Conservation (phyloP, 2,888 invertebrate genomes). For the Tenthredo livida region DNA sequence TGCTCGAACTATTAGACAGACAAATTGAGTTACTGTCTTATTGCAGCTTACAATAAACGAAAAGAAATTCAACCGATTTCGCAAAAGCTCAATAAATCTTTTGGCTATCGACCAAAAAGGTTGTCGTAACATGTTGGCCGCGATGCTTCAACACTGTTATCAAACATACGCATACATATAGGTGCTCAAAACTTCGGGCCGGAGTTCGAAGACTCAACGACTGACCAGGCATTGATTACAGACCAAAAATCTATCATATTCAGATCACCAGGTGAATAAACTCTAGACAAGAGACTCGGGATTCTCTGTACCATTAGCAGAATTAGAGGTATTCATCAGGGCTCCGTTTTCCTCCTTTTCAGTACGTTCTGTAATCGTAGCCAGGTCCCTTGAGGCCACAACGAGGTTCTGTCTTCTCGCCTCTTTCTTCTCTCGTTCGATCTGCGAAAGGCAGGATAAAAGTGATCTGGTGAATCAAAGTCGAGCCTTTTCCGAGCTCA, state of each 20-base stretch:
- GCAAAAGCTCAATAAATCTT: slow-evolving; percentile 14
- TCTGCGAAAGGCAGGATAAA: slow-evolving; percentile 62
- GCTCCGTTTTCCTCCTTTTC: slow-evolving; percentile 73
- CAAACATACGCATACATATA: not conserved
- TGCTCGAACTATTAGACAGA: not conserved
- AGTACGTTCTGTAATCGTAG: slow-evolving; percentile 65
- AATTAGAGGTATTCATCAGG: slow-evolving; percentile 66
- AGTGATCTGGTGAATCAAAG: not conserved
- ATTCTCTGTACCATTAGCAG: slow-evolving; percentile 69
- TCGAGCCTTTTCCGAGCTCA: not conserved
- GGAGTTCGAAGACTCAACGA: not conserved
- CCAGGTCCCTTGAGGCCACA: slow-evolving; percentile 67
- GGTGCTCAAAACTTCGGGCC: not conserved
- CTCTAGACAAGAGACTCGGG: slow-evolving; percentile 68
- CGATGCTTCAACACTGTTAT: slow-evolving; percentile 35
- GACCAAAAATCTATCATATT: not conserved
- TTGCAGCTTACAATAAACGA: not conserved
- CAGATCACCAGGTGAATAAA: not conserved
- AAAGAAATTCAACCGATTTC: not conserved
- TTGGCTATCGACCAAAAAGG: not conserved
- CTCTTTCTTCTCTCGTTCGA: slow-evolving; percentile 76
- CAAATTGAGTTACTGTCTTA: not conserved
- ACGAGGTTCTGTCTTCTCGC: slow-evolving; percentile 72
- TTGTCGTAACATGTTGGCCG: not conserved
- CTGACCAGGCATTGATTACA: not conserved